Conservation (phyloP, 1,140 invertebrate genomes). For the Eumeta japonica region DNA sequence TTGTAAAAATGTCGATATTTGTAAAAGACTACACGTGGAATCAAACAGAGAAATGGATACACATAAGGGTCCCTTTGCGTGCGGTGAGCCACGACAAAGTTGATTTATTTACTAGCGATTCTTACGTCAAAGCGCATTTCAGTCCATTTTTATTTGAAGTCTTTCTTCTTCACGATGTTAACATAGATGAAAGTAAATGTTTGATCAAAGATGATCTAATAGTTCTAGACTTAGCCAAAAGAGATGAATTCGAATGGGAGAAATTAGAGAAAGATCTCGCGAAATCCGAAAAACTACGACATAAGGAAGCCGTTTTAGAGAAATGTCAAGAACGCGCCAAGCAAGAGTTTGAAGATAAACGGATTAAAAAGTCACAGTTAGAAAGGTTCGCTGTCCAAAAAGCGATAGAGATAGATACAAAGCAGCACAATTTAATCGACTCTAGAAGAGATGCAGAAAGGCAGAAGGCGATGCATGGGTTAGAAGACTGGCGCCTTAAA, state of each 20-base stretch:
- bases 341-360: conserved; percentile 52
- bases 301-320: conserved; percentile 56
- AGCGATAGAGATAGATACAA: conserved; percentile 62
- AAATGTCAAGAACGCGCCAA: conserved; percentile 58
- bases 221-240: conserved; percentile 64
- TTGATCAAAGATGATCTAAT: conserved; percentile 57
- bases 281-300: conserved; percentile 58
- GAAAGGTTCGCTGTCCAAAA: conserved; percentile 60
- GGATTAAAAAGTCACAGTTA: conserved; percentile 47
- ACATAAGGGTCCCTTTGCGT: conserved; percentile 60
- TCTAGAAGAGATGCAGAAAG: conserved; percentile 57
- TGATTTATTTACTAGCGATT: conserved; percentile 63
- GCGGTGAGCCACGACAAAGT: conserved; percentile 55
- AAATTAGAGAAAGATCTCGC: conserved; percentile 50
- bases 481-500: conserved; percentile 70
- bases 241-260: conserved; percentile 58
- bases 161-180: conserved; percentile 60
- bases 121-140: conserved; percentile 67
- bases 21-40: conserved; percentile 70
- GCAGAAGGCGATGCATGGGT: conserved; percentile 63
- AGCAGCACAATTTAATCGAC: conserved; percentile 59
- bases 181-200: conserved; percentile 60
- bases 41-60: conserved; percentile 59
- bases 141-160: conserved; percentile 68
- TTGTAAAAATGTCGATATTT: conserved; percentile 65